Conservation (phyloP, 2,797 vertebrate species). For the Microcaecilia unicolor region DNA sequence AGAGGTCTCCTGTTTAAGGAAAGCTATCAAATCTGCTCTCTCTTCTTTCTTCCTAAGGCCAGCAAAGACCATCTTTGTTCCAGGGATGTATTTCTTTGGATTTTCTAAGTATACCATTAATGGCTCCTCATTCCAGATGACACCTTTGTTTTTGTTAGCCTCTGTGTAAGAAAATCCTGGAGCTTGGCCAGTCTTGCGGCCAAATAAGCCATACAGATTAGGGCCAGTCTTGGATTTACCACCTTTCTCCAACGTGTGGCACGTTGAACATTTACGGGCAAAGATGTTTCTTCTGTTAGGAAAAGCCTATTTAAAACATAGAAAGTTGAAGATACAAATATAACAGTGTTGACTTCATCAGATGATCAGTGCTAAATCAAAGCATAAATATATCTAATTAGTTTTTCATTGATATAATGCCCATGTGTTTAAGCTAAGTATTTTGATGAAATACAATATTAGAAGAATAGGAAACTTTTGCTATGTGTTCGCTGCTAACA, state of each 20-base stretch:
- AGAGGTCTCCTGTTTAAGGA: constrained; percentile 66
- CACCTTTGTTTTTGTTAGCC: constrained; percentile 75
- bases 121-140: constrained; percentile 72
- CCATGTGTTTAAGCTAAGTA: too few relatives aligned
- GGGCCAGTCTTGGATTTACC: constrained; percentile 78
- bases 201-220: constrained; percentile 73
- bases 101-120: constrained; percentile 71
- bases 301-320: too few relatives aligned
- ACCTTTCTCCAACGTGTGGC: constrained; percentile 67
- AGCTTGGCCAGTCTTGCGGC: constrained; percentile 73
- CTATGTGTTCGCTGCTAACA: too few relatives aligned
- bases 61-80: constrained; percentile 79
- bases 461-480: too few relatives aligned
- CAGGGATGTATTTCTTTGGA: constrained; percentile 83
- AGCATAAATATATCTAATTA: too few relatives aligned
- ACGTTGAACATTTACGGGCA: constrained; percentile 73
- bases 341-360: too few relatives aligned
- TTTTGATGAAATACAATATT: too few relatives aligned
- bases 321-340: too few relatives aligned
- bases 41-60: constrained; percentile 72
- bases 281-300: too few relatives aligned
- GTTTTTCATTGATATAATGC: too few relatives aligned
- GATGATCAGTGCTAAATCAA: too few relatives aligned
- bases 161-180: constrained; percentile 70
- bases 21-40: constrained; percentile 63